A percentile compares a stretch with the other conserved stretches of the same genome.
Evolutionary conservation across 2,888 invertebrate species (phyloP).

Genomic region (Perizoma flavofasciatum): DNA sequence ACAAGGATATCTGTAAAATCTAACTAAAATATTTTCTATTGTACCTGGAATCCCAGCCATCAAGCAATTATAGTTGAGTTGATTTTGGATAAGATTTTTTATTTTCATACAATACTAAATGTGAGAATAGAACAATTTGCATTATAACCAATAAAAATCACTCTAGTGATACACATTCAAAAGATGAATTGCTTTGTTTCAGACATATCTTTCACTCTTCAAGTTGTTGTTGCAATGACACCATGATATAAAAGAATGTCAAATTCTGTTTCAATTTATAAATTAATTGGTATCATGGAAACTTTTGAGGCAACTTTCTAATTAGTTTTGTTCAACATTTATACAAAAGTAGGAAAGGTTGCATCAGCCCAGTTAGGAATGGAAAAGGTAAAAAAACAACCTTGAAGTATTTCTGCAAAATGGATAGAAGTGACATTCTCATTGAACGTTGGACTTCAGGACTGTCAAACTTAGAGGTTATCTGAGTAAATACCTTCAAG

Average conservation of each 20-base stretch:
- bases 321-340: too few relatives aligned
- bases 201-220: neutral
- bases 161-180: too few relatives aligned
- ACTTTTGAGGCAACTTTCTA: neutral
- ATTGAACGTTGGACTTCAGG: slow-evolving; percentile 75
- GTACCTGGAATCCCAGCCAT: too few relatives aligned
- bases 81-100: too few relatives aligned
- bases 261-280: neutral
- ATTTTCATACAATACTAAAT: too few relatives aligned
- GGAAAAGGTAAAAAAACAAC: slow-evolving; percentile 42
- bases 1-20: too few relatives aligned
- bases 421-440: slow-evolving; percentile 59
- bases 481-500: slow-evolving; percentile 46
- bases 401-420: slow-evolving; percentile 61
- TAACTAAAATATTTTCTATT: too few relatives aligned
- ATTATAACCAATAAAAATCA: too few relatives aligned
- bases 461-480: slow-evolving; percentile 80
- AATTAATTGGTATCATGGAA: too few relatives aligned
- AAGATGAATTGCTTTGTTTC: slow-evolving; percentile 1
- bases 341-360: slow-evolving; percentile 16
- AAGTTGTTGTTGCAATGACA: slow-evolving; percentile 3
- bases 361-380: slow-evolving; percentile 37
- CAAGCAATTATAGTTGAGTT: too few relatives aligned
- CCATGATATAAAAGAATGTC: neutral
- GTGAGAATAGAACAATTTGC: too few relatives aligned